Evolutionary conservation across 2,113 vertebrate species (phyloP).

Genomic region (Labrus mixtus): DNA sequence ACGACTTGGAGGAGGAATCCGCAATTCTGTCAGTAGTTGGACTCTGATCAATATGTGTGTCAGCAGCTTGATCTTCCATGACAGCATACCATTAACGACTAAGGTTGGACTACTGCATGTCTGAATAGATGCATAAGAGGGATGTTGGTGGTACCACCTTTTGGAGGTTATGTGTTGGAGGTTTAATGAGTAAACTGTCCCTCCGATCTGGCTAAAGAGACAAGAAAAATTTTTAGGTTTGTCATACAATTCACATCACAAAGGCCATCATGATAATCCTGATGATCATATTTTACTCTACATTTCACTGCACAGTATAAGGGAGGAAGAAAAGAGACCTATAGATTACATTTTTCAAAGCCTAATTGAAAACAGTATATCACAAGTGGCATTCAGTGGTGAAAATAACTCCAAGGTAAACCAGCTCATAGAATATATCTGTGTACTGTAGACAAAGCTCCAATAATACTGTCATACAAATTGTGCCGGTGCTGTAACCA

Average conservation of each 20-base stretch:
- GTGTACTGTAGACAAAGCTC: not conserved
- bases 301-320: not conserved
- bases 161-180: not conserved
- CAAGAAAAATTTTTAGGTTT: not conserved
- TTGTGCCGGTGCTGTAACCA: not conserved
- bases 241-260: not conserved
- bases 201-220: not conserved
- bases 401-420: not conserved
- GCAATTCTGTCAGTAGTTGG: not conserved
- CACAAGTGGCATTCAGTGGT: slow-evolving; percentile 17
- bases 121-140: not conserved
- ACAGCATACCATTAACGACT: not conserved
- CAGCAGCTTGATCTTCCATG: not conserved
- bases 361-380: slow-evolving; percentile 3
- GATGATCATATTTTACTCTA: not conserved
- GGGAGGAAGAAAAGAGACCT: slow-evolving; percentile 1
- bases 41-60: not conserved
- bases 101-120: slow-evolving; percentile 19
- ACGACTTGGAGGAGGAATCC: not conserved
- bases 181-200: not conserved
- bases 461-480: not conserved
- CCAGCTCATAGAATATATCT: not conserved
- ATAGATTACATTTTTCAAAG: not conserved
- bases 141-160: not conserved
- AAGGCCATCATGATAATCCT: not conserved